Evolutionary conservation across 2,888 invertebrate species (phyloP).

Genomic region (Meteorus colon): DNA sequence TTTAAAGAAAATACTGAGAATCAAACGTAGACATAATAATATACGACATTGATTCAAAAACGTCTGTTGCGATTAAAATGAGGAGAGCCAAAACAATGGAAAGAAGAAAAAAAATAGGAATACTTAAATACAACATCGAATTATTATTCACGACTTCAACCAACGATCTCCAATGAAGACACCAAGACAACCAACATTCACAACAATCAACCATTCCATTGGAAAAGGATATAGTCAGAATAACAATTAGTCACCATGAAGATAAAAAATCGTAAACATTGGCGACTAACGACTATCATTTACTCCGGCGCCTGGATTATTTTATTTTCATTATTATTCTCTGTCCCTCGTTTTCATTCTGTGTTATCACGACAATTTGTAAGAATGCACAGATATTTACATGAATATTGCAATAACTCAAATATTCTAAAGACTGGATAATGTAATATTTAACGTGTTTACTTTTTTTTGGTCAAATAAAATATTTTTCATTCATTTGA

Average conservation of each 20-base stretch:
- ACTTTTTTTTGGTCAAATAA: too few relatives aligned
- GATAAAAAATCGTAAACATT: neutral
- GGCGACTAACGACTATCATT: slow-evolving; percentile 1
- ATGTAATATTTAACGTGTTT: neutral
- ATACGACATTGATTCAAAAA: neutral
- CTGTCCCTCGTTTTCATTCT: neutral
- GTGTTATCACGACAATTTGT: neutral
- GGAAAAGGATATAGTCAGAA: slow-evolving; percentile 9
- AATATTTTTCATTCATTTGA: too few relatives aligned
- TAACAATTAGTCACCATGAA: slow-evolving; percentile 27
- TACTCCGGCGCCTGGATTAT: neutral
- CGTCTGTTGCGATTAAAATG: neutral
- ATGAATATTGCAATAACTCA: neutral
- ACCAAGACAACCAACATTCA: neutral
- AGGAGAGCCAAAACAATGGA: neutral
- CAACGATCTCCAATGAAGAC: slow-evolving; percentile 10
- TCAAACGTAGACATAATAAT: slow-evolving; percentile 9
- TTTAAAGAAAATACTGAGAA: slow-evolving; percentile 15
- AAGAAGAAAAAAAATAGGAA: neutral
- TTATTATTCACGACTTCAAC: slow-evolving; percentile 35
- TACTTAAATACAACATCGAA: neutral
- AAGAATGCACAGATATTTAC: neutral
- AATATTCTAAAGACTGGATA: neutral
- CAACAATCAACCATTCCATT: neutral
- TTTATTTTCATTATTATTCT: neutral